phyloP scores from a whole-genome alignment of 2,113 vertebrate genomes.

The Bufo gargarizans region DNA sequence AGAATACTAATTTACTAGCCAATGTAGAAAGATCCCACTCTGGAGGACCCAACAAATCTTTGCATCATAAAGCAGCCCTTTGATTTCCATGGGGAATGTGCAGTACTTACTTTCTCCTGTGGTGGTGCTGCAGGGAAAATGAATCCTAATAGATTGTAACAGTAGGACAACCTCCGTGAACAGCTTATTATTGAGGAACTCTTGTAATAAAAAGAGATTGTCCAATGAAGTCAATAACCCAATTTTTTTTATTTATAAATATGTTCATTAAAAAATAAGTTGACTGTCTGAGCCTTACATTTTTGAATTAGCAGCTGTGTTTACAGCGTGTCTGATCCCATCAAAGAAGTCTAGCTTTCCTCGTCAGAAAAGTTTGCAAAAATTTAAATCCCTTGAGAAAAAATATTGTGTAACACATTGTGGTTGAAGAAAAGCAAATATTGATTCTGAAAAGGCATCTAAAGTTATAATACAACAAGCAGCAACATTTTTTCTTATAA shows the following conservation, averaged over 20 bases:
- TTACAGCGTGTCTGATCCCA: constrained; percentile 46
- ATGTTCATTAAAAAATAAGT: neutral
- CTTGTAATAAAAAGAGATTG: no score
- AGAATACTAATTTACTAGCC: no score
- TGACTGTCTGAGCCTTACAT: neutral
- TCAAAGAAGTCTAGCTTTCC: constrained; percentile 30
- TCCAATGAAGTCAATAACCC: neutral
- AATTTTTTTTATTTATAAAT: neutral
- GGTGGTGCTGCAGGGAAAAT: no score
- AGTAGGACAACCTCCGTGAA: no score
- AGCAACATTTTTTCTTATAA: constrained; percentile 42
- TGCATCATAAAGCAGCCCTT: no score
- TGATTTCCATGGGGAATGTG: no score
- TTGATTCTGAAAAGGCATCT: constrained; percentile 54
- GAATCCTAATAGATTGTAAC: no score
- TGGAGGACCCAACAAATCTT: no score
- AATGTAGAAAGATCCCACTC: no score
- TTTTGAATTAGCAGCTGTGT: constrained; percentile 32
- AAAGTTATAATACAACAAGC: constrained; percentile 49
- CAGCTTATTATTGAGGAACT: no score
- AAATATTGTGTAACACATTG: constrained; percentile 46
- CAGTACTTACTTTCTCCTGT: no score
- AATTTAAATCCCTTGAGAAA: constrained; percentile 45
- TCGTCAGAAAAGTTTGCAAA: constrained; percentile 30
- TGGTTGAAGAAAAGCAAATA: constrained; percentile 55